Evolutionary conservation across 2,113 vertebrate genomes (phyloP).

Genomic region (Notarius lentiginosus): DNA sequence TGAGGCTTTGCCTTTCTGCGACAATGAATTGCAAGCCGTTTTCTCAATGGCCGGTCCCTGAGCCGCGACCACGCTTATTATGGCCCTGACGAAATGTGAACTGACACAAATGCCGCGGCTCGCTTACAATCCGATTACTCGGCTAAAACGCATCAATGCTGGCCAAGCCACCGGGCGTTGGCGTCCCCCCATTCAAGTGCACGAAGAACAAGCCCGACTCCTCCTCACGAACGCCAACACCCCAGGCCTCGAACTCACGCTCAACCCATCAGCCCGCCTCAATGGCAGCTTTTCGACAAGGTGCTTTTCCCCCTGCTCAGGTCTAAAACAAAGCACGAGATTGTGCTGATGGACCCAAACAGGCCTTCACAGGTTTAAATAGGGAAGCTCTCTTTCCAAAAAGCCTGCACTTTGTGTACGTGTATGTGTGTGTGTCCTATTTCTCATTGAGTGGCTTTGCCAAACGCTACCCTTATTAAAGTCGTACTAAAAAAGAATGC

Average conservation of each 20-base stretch:
- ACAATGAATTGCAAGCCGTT: conserved; percentile 76
- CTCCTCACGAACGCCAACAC: conserved; percentile 84
- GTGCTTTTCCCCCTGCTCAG: conserved; percentile 73
- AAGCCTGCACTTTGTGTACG: background rate
- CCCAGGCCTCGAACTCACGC: conserved; percentile 82
- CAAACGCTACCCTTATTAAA: conserved; percentile 52
- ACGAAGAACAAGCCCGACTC: conserved; percentile 83
- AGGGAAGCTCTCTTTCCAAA: conserved; percentile 43
- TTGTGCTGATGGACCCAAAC: conserved; percentile 66
- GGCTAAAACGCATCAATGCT: conserved; percentile 93
- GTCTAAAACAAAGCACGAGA: conserved; percentile 75
- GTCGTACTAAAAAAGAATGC: conserved; percentile 58
- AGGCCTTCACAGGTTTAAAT: conserved; percentile 49
- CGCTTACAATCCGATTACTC: conserved; percentile 97
- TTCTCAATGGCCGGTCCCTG: conserved; percentile 78
- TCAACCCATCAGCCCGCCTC: conserved; percentile 85
- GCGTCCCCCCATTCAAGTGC: conserved; percentile 89
- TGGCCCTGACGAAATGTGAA: conserved; percentile 96
- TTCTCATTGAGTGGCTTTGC: conserved; percentile 51
- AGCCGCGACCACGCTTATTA: conserved; percentile 90
- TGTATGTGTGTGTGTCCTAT: conserved; percentile 32
- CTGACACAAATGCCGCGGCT: conserved; percentile 97
- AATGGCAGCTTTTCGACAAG: conserved; percentile 86
- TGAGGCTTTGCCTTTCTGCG: conserved; percentile 80
- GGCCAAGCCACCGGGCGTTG: conserved; percentile 81